Conservation (phyloP, 2,888 invertebrate species). For the Ophion slaviceki region DNA sequence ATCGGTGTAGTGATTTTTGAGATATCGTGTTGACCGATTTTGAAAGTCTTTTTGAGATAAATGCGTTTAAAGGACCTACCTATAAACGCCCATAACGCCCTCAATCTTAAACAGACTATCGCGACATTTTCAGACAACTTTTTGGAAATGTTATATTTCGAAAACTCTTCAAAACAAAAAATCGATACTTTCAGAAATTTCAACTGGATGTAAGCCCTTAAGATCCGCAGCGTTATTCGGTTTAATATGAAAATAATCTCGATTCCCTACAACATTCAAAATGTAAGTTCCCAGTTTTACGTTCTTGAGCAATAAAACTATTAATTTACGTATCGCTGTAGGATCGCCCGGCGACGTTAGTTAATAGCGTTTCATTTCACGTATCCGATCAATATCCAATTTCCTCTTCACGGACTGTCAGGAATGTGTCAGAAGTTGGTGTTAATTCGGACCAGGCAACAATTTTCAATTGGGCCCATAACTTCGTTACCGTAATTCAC, state of each 20-base stretch:
- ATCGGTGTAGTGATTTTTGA: no score
- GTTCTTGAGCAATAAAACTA: background rate
- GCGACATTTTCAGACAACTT: no score
- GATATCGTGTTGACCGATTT: no score
- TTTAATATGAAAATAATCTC: background rate
- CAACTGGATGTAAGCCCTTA: background rate
- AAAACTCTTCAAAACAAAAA: no score
- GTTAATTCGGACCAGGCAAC: background rate
- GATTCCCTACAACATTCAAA: background rate
- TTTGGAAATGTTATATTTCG: no score
- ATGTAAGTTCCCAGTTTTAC: background rate
- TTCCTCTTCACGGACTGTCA: background rate
- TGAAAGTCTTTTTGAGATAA: no score
- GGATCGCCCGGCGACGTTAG: no score
- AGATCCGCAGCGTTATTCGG: background rate
- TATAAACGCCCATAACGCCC: no score
- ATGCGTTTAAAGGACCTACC: no score
- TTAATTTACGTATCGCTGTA: no score
- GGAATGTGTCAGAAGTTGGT: background rate
- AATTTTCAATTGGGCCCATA: background rate
- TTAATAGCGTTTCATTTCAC: background rate
- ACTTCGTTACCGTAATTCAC: background rate
- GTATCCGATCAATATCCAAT: background rate
- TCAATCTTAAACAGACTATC: no score
- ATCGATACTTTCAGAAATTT: no score